These are phyloP conservation scores for Danaus plexippus DNA, from an alignment of 1,140 invertebrate species.

Conservation along the genomic window DNA sequence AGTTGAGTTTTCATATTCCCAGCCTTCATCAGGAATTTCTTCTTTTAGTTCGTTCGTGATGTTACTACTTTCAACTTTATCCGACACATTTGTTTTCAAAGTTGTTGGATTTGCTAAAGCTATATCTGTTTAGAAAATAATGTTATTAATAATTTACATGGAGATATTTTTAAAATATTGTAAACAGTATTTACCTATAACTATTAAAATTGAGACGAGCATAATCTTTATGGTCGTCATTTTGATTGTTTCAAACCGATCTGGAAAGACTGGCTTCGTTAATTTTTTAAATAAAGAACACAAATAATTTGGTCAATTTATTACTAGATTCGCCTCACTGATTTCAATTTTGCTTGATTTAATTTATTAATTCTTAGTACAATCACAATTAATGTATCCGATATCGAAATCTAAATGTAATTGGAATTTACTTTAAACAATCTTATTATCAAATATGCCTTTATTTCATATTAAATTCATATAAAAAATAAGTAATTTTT, in stretches of 20 bases:
- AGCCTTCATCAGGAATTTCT: constrained; percentile 43
- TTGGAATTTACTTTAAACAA: too few relatives aligned
- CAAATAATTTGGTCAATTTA: constrained; percentile 29
- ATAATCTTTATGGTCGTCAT: constrained; percentile 33
- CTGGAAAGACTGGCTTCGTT: constrained; percentile 3
- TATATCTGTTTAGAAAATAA: constrained; percentile 18
- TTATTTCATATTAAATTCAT: too few relatives aligned
- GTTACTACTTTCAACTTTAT: constrained; percentile 11
- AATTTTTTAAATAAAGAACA: neutral
- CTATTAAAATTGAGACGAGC: constrained; percentile 21
- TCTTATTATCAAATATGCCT: too few relatives aligned
- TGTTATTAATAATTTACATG: neutral
- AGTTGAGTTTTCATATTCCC: constrained; percentile 54
- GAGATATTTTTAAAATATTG: neutral
- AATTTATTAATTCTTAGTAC: constrained; percentile 1
- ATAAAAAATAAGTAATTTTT: too few relatives aligned
- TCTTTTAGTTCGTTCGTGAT: constrained; percentile 16
- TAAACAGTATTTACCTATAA: constrained; percentile 35
- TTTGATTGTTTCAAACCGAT: constrained; percentile 16
- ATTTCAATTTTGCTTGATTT: constrained; percentile 16
- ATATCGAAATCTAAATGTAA: too few relatives aligned
- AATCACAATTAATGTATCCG: too few relatives aligned
- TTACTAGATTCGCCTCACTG: constrained; percentile 16
- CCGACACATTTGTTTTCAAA: constrained; percentile 9
- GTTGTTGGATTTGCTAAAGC: constrained; percentile 18